A percentile compares a stretch with the other conserved stretches of the same genome.
These are phyloP conservation scores for Solenodon paradoxus DNA, from an alignment of 2,113 vertebrate genomes.

Conservation along the genomic window DNA sequence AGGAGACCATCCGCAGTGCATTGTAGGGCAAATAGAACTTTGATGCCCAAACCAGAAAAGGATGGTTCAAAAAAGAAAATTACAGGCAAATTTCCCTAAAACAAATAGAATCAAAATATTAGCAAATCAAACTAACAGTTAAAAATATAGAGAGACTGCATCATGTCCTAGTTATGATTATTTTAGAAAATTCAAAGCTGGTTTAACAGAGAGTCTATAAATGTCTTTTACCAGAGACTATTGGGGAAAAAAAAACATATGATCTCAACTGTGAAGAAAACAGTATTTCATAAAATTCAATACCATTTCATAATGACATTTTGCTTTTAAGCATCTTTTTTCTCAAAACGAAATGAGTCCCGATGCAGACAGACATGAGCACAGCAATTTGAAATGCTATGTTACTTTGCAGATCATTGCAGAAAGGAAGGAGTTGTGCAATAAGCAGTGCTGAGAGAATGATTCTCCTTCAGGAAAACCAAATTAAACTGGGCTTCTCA, in stretches of 20 bases:
- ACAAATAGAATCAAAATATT: not conserved
- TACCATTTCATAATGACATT: not conserved
- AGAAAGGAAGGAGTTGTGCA: not conserved
- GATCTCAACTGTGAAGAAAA: not conserved
- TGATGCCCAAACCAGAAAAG: not conserved
- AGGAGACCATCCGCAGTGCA: not conserved
- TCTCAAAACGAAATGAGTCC: not conserved
- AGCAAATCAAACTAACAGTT: not conserved
- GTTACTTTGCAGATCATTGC: not conserved
- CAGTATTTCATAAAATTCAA: not conserved
- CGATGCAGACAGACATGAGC: not conserved
- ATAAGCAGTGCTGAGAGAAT: not conserved
- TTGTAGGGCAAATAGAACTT: not conserved
- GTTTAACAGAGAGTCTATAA: not conserved
- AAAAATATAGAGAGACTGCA: not conserved
- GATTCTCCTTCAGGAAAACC: not conserved
- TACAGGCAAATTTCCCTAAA: not conserved
- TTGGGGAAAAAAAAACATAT: not conserved
- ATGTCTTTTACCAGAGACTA: not conserved
- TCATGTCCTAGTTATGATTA: not conserved
- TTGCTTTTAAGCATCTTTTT: not conserved
- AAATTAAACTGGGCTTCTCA: not conserved
- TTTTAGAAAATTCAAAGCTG: not conserved
- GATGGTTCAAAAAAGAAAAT: not conserved
- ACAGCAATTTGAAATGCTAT: conserved; percentile 3